These are phyloP conservation scores for Eugnorisma glareosa DNA, from an alignment of 2,888 invertebrate species.

Conservation along the genomic window DNA sequence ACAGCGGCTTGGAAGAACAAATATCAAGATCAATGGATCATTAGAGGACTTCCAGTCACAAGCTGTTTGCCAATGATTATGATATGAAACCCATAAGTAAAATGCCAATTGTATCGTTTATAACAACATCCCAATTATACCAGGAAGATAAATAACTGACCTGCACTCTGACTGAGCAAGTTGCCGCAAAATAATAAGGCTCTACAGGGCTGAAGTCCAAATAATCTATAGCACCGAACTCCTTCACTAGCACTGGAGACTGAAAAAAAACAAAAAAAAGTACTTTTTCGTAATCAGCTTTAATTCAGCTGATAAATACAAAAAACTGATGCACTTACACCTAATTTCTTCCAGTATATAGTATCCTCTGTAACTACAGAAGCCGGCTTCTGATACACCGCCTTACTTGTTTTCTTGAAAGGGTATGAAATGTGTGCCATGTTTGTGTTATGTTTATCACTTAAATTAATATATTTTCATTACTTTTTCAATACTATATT, in stretches of 20 bases:
- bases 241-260: constrained; percentile 97
- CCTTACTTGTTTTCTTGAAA: constrained; percentile 94
- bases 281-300: not conserved
- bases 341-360: constrained; percentile 96
- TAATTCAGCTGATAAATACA: not conserved
- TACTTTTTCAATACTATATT: too few relatives aligned
- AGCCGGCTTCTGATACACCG: constrained; percentile 92
- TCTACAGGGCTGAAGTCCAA: constrained; percentile 97
- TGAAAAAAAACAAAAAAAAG: constrained; percentile 70
- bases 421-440: constrained; percentile 88
- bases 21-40: not conserved
- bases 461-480: constrained; percentile 30
- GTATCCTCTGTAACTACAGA: constrained; percentile 94
- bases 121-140: not conserved
- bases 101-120: not conserved
- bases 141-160: constrained; percentile 69
- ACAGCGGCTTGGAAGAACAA: not conserved
- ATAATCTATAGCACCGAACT: constrained; percentile 97
- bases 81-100: not conserved
- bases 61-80: not conserved
- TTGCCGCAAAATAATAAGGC: constrained; percentile 97
- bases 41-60: not conserved
- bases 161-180: constrained; percentile 96
- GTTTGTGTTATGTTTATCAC: constrained; percentile 29
- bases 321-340: constrained; percentile 90